Conservation (phyloP, 2,797 vertebrate species). For the Apodemus agrarius region DNA sequence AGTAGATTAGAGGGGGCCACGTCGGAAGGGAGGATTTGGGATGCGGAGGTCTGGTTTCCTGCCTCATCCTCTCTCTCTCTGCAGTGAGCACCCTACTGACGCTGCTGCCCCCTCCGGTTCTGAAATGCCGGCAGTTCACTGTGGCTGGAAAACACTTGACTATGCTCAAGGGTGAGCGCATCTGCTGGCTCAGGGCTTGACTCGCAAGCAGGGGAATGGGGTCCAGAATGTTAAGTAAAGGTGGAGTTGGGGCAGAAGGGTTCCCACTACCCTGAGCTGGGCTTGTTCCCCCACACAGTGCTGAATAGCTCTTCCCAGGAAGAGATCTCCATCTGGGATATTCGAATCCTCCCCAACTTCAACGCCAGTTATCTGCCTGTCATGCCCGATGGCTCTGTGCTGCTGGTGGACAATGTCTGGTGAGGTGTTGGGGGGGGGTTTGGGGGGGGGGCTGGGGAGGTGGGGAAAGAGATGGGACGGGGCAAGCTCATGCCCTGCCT, state of each 20-base stretch:
- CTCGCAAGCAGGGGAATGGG: not conserved
- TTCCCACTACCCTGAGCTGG: not conserved
- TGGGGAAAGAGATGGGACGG: not conserved
- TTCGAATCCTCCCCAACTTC: slow-evolving; percentile 94
- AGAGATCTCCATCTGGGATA: slow-evolving; percentile 92
- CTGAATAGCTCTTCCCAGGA: slow-evolving; percentile 95
- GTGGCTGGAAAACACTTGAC: slow-evolving; percentile 94
- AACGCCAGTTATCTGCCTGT: slow-evolving; percentile 96
- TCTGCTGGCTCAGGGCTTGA: not conserved
- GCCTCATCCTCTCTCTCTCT: not conserved
- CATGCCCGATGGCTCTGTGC: slow-evolving; percentile 97
- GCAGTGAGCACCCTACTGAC: slow-evolving; percentile 95
- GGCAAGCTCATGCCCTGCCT: not conserved
- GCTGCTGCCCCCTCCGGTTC: slow-evolving; percentile 93
- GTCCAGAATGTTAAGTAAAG: not conserved
- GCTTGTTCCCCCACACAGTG: slow-evolving; percentile 85
- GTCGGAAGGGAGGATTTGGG: not conserved
- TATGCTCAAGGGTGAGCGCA: slow-evolving; percentile 92
- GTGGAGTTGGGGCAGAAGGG: not conserved
- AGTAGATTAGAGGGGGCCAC: not conserved
- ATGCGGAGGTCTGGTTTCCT: not conserved
- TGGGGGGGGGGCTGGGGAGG: too few species aligned
- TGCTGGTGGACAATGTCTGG: slow-evolving; percentile 97
- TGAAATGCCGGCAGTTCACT: slow-evolving; percentile 95
- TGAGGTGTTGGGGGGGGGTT: slow-evolving; percentile 82